These are phyloP conservation scores for Drosophila simulans DNA, from an alignment of 1,140 invertebrate genomes.

Conservation along the genomic window DNA sequence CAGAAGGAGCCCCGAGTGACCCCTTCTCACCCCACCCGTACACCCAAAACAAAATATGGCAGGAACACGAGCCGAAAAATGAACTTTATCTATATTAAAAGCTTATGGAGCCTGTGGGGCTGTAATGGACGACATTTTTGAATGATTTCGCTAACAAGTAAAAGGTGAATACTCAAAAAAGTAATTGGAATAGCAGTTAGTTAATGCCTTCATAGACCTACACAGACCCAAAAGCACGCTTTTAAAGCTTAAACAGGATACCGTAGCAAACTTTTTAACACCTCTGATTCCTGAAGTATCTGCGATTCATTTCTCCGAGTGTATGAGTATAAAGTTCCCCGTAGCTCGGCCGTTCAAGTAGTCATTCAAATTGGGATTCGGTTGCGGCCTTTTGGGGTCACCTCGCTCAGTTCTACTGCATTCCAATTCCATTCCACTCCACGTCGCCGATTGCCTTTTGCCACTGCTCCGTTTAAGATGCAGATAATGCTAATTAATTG, in stretches of 20 bases:
- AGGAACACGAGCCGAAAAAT: background rate
- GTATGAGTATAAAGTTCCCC: background rate
- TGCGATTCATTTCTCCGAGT: background rate
- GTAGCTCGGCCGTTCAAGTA: constrained; percentile 8
- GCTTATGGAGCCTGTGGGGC: too few species aligned
- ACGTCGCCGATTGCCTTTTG: constrained; percentile 17
- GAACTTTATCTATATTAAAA: too few species aligned
- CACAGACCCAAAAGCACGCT: too few species aligned
- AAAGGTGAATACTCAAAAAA: too few species aligned
- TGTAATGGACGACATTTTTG: too few species aligned
- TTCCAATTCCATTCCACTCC: background rate
- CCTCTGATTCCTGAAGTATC: background rate
- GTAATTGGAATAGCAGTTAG: too few species aligned
- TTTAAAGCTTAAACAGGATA: too few species aligned
- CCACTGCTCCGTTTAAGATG: constrained; percentile 45
- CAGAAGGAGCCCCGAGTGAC: background rate
- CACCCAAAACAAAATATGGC: background rate
- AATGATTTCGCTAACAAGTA: too few species aligned
- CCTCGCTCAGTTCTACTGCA: constrained; percentile 1
- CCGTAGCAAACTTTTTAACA: too few species aligned
- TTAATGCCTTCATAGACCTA: too few species aligned
- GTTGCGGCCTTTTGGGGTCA: constrained; percentile 16
- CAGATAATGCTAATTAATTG: constrained; percentile 79
- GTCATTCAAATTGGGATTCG: constrained; percentile 21
- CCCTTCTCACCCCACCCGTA: too few species aligned